Base-by-base conservation (phyloP, 2,113 vertebrate species). In the Equus przewalskii region DNA sequence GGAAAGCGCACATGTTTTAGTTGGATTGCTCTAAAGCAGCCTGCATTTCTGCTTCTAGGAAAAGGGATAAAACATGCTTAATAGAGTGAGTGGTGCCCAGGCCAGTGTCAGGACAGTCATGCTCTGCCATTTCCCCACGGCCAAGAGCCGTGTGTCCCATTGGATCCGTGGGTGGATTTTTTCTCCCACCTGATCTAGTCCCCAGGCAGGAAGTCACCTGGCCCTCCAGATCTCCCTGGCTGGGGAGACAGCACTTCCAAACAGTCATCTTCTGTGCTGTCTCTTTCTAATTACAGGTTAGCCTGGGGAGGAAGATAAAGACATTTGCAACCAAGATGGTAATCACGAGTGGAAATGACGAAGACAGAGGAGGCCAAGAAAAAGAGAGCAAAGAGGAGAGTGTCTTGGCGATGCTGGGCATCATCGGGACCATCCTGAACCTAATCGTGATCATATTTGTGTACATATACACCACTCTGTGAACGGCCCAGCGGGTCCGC, bases 401-500 rank as follows among this genome's bases (percentile, higher is more conserved):
- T 56, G 99, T 99, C 97, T 97, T 99, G 98, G 99, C 99, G 33
- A 99, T 99, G 99, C 98, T 99, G 97, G 99, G 99, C 64, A 99
- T 99, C 93, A 99, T 99, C 22, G 99, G 99, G 98, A 99, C 99
- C 96, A 99, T 99, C 97, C 99, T 99, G 92, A 99, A 99, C 98
- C 98, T 99, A 62, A 98, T 99, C 6, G 99, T 99, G 93, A 99
- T 99, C 95, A 99, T 99, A 97, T 99, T 99, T 96, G 99, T 99
- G 88, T 99, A 99, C 98, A 99, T 99, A 96, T 99, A 99, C 98
- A 99, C 99, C 89, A 99, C 99, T 0, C 97, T 99, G 98, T 99
- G 98, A 99, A 88, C 7, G 96, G 64, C 88, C 94, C 91, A n/a
- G 91, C 28, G 26, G 3, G 19, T 3, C 86, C 90, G 83, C 33